Percentiles rank a stretch among this genome's conserved stretches.
Conservation (phyloP, 1,140 invertebrate species). For the Hypsibius dujardini region DNA sequence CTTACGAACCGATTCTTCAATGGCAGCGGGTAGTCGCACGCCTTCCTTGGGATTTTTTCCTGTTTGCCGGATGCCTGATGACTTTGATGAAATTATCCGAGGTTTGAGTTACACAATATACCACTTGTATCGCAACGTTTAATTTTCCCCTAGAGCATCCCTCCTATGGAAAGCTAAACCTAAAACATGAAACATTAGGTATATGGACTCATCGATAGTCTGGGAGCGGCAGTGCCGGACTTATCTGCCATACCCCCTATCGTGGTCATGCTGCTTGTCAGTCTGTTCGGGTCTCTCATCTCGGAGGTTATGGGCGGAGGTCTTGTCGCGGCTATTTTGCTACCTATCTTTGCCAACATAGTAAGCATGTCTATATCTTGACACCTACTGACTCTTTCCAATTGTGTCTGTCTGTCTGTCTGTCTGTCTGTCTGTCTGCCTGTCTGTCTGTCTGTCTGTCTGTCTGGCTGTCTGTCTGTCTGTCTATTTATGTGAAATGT, state of each 20-base stretch:
- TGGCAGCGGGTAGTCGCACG: background rate
- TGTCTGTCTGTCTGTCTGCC: too few relatives aligned
- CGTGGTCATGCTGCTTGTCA: background rate
- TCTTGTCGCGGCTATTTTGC: background rate
- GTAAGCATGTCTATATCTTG: background rate
- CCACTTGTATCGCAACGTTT: too few relatives aligned
- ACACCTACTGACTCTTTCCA: too few relatives aligned
- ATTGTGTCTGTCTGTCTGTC: too few relatives aligned
- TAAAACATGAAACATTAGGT: too few relatives aligned
- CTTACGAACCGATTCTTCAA: background rate
- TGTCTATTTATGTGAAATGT: too few relatives aligned
- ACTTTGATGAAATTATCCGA: background rate
- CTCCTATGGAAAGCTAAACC: too few relatives aligned
- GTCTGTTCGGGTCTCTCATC: background rate
- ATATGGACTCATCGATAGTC: background rate
- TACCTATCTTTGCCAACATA: background rate
- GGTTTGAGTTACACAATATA: background rate
- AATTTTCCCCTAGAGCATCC: too few relatives aligned
- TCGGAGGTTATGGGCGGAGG: background rate
- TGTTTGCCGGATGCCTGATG: slow-evolving; percentile 5
- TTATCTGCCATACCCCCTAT: background rate
- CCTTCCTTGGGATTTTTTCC: background rate
- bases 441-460: too few relatives aligned
- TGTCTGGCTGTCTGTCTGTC: too few relatives aligned
- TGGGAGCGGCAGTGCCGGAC: background rate